Evolutionary conservation across 2,888 invertebrate genomes (phyloP), one percentile per base, ranked within the genome.

Genomic region (Homarus gammarus): DNA sequence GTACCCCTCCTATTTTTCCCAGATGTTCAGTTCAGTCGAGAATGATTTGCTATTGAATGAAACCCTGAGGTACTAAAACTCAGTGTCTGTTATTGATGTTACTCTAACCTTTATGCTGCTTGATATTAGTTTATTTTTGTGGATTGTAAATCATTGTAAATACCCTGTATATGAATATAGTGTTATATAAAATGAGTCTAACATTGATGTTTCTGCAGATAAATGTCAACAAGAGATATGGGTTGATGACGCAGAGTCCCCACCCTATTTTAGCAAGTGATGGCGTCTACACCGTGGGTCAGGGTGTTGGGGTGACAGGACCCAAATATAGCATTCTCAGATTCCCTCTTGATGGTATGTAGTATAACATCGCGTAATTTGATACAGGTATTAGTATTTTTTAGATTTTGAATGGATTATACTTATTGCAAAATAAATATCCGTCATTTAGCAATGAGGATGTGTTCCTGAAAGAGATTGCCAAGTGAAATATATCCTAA

Each of bases 241-340:
- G 87, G 10, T 64, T 92, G 79, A 90, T 89, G 87, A 92, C 92
- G 1, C 87, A 89, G 75, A 88, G 85, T 15, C 89, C 90, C 1
- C 92, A 92, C 79, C 87, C 89, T 8, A 68, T 90, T 5, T 22
- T 61, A 38, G 89, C 89, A 49, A 85, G 70, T 22, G 89, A 89
- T 38, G 92, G 92, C 22, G 73, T 89, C 61, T 91, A 92, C 79
- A 92, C 92, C 5, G 84, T 90, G 22, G 92, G 92, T 2, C 92
- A 92, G 75, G 87, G 81, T 40, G 90, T 92, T 22, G 84, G 90
- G n/a, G 81, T 92, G 31, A 90, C 90, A 8, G 92, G 92, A 8
- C 90, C 92, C 44, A 92, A 92, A 51, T 92, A 92, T 70, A 86
- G 81, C 78, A 87, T 92, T 40, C 70, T 92, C 8, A 83, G 70